These are phyloP conservation scores for Carlito syrichta DNA, from an alignment of 2,113 vertebrate species.

Conservation along the genomic window DNA sequence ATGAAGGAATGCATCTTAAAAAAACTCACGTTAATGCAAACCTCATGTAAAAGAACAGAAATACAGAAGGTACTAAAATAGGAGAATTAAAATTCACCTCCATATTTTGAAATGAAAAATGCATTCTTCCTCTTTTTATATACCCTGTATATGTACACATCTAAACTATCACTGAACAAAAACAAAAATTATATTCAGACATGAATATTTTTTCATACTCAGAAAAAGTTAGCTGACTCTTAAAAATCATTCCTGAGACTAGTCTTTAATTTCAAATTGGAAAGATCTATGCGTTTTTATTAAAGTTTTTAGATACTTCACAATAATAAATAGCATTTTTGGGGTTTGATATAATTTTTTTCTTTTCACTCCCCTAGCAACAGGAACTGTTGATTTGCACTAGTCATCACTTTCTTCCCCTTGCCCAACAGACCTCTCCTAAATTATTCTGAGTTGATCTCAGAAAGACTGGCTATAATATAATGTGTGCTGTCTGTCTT, in stretches of 20 bases:
- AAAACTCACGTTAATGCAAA: conserved; percentile 57
- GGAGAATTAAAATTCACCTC: conserved; percentile 3
- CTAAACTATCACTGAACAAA: not conserved
- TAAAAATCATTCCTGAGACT: conserved; percentile 9
- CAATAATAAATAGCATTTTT: conserved; percentile 23
- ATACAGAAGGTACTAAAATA: conserved; percentile 1
- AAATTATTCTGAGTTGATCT: not conserved
- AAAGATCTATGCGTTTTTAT: conserved; percentile 37
- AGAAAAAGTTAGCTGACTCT: conserved; percentile 25
- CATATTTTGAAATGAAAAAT: conserved; percentile 24
- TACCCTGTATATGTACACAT: not conserved
- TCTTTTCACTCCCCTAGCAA: not conserved
- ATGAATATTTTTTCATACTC: conserved; percentile 17
- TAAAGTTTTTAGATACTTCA: conserved; percentile 33
- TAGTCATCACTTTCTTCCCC: not conserved
- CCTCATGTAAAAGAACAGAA: conserved; percentile 53
- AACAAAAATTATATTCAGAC: not conserved
- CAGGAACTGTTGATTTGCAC: not conserved
- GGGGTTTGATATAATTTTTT: conserved; percentile 33
- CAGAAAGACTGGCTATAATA: not conserved
- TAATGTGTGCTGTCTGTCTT: not conserved
- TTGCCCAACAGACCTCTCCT: not conserved
- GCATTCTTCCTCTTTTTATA: not conserved
- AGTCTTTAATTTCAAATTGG: conserved; percentile 26
- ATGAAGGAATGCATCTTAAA: conserved; percentile 60